Percentiles rank a stretch among this genome's conserved stretches.
Conservation (phyloP, 1,140 invertebrate genomes). For the Danaus plexippus region DNA sequence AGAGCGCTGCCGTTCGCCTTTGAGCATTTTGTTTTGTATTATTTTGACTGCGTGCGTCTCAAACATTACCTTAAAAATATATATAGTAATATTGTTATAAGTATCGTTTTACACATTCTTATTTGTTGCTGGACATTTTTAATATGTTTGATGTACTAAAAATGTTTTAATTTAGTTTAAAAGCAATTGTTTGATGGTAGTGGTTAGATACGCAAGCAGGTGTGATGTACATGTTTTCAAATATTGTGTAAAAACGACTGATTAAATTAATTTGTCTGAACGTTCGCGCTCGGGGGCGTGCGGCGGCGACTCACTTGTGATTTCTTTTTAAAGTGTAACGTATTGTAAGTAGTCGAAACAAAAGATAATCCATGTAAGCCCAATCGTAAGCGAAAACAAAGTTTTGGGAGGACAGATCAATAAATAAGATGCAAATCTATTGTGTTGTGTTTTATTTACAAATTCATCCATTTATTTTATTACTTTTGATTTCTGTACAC, state of each 20-base stretch:
- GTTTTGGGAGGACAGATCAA: conserved; percentile 65
- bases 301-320: conserved; percentile 54
- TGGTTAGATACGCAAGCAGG: conserved; percentile 6
- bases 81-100: too few species aligned
- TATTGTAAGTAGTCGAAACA: conserved; percentile 67
- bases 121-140: too few species aligned
- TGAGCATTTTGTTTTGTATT: conserved; percentile 23
- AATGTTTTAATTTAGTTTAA: too few species aligned
- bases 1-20: conserved; percentile 23
- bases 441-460: conserved; percentile 49
- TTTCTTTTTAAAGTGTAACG: conserved; percentile 69
- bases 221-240: conserved; percentile 9
- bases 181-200: background rate
- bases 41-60: conserved; percentile 11
- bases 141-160: too few species aligned
- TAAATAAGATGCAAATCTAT: conserved; percentile 67
- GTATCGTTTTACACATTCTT: too few species aligned
- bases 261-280: conserved; percentile 38
- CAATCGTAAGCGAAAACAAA: conserved; percentile 59
- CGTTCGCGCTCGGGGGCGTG: conserved; percentile 21
- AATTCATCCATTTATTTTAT: too few species aligned
- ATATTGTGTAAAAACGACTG: conserved; percentile 47
- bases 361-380: conserved; percentile 67
- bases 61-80: background rate
- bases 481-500: background rate